Evolutionary conservation across 1,140 invertebrate species (phyloP), one percentile per base, ranked within the genome.

Genomic region (Hormaphis cornu): DNA sequence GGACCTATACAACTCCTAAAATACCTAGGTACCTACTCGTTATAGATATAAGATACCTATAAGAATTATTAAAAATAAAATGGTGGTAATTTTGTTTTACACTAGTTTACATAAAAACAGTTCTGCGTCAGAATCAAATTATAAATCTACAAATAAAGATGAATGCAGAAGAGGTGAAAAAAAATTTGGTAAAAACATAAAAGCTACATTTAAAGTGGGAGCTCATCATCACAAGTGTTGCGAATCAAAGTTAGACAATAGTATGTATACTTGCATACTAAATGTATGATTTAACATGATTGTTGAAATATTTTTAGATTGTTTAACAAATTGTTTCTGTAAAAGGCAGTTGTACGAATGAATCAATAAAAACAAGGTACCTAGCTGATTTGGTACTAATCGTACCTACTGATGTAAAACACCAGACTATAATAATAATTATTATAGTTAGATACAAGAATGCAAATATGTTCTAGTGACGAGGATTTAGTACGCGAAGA

Each of bases 351-450:
- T 18, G 40, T 46, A 18, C 26, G 7, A 46, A 20, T 16, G 58
- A 46, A 61, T 44, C 37, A 18, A 61, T 44, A 46, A 44, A 30
- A 30, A 18, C 58, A 44, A 61, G 58, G 58, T 61, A 61, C n/a
- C 6, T 44, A 44, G 5, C 30, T 33, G 9, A 6, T 33, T 33
- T 33, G 9, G 4, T 6, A 4, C 30, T 33, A 33, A 9, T 33
- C 9, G 5, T 6, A 6, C 9, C 4, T 33, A 6, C 9, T 33
- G 30, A 9, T 33, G 30, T 33, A 4, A 33, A 33, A 4, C 9
- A 33, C 5, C n/a, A n/a, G n/a, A n/a, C n/a, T n/a, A n/a, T n/a
- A n/a, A n/a, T n/a, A n/a, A n/a, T n/a, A n/a, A n/a, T n/a, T n/a
- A n/a, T 18, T 54, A 20, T 20, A 33, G 3, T 3, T 56, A 3